A percentile compares a stretch with the other conserved stretches of the same genome.
phyloP scores from a whole-genome alignment of 2,888 invertebrate species.

The Sphaeridia pumilis region DNA sequence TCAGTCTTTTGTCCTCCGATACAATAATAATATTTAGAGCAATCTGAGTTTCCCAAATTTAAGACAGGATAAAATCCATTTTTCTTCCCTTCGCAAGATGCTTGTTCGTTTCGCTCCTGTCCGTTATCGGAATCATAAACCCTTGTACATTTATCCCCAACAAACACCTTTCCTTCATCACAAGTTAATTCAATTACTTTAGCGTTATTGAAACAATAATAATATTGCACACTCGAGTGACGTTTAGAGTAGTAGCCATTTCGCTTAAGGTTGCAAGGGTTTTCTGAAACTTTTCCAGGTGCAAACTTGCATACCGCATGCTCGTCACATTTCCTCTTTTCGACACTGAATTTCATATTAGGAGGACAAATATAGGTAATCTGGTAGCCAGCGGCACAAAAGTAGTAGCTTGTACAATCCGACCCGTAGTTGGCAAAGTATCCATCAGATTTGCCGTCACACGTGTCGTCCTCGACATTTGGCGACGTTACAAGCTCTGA shows the following conservation, averaged over 20 bases:
- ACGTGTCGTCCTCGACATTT: conserved; percentile 22
- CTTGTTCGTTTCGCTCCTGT: neutral
- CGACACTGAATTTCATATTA: conserved; percentile 24
- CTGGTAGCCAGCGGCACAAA: conserved; percentile 35
- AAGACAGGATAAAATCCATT: conserved; percentile 33
- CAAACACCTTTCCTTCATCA: conserved; percentile 29
- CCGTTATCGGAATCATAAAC: conserved; percentile 12
- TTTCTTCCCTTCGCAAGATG: conserved; percentile 20
- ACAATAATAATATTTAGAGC: conserved; percentile 33
- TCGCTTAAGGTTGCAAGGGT: conserved; percentile 23
- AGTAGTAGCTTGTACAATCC: conserved; percentile 33
- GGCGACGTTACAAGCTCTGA: too few relatives aligned
- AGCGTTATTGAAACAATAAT: conserved; percentile 32
- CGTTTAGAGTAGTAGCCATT: conserved; percentile 33
- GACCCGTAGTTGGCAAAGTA: conserved; percentile 35
- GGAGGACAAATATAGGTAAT: conserved; percentile 34
- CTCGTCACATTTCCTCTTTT: conserved; percentile 26
- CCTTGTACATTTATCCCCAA: conserved; percentile 13
- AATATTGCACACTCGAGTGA: conserved; percentile 24
- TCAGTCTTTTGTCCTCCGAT: conserved; percentile 30
- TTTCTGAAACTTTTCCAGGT: conserved; percentile 16
- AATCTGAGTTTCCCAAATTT: conserved; percentile 12
- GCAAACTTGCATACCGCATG: conserved; percentile 22
- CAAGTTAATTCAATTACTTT: conserved; percentile 34
- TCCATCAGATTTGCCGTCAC: conserved; percentile 28